Evolutionary conservation across 2,888 invertebrate genomes (phyloP).

Genomic region (Mythimna lalbum): DNA sequence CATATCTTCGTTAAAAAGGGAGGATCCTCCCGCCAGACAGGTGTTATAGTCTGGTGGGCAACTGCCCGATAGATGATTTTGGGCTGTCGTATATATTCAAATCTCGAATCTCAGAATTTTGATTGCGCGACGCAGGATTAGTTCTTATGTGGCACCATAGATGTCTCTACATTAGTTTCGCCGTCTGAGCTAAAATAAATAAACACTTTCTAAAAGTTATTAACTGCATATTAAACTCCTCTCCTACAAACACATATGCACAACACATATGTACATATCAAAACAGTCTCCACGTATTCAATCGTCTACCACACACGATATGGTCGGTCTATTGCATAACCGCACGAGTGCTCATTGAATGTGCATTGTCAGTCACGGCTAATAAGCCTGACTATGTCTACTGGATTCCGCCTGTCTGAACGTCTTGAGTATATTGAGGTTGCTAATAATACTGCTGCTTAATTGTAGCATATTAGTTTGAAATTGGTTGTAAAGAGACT

Average conservation of each 20-base stretch:
- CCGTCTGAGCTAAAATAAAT: no score
- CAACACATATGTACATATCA: not conserved
- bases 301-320: slow-evolving; percentile 12
- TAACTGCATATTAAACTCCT: not conserved
- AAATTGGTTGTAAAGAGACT: not conserved
- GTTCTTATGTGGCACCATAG: no score
- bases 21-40: no score
- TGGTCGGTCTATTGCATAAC: slow-evolving; percentile 26
- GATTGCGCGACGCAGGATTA: no score
- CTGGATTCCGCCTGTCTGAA: slow-evolving; percentile 22
- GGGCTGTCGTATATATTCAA: no score
- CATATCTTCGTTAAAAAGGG: no score
- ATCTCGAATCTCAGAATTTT: no score
- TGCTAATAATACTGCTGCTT: not conserved
- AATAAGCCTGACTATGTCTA: slow-evolving; percentile 46
- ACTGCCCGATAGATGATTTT: no score
- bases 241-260: slow-evolving; percentile 2
- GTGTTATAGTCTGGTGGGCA: no score
- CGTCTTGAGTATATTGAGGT: slow-evolving; percentile 18
- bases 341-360: slow-evolving; percentile 56
- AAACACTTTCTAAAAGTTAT: no score
- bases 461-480: not conserved
- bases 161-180: no score
- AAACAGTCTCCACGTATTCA: slow-evolving; percentile 18
- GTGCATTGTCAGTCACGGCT: slow-evolving; percentile 50